Evolutionary conservation across 2,113 vertebrate species (phyloP), one percentile per base, ranked within the genome.

Genomic region (Pipra filicauda): DNA sequence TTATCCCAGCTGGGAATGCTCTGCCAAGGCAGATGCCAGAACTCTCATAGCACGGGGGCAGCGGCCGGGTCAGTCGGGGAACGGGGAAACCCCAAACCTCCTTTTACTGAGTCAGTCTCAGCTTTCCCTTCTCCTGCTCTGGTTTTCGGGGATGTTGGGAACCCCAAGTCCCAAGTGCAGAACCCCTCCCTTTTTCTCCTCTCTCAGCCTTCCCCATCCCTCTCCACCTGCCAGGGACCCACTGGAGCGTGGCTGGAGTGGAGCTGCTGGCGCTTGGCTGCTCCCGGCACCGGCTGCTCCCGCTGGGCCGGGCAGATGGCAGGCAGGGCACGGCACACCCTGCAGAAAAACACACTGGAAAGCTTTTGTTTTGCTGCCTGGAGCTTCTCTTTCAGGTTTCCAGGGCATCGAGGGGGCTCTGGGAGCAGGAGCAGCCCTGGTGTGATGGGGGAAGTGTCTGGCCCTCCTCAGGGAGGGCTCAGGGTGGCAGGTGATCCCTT

Each of bases 281-380:
- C 74, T 14, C 30, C 30, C 89, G 58, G 46, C 85, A 55, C 9
- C 5, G 51, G 80, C 89, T 31, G 80, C 54, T 67, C 30, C 43
- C 21, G n/a, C 57, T 3, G 16, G 58, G 41, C 74, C 2, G 24
- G 27, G 77, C 97, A 97, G 96, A 95, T 97, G 97, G 96, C 91
- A 96, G 72, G 91, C 95, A 91, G 96, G 95, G 52, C 69, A 43
- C 52, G 57, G 46, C 33, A 20, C 24, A 0, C 9, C 58, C 67
- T 3, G 2, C 46, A 43, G 48, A 85, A 89, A 91, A 33, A 57
- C 72, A 8, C 37, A 0, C 3, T 1, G 15, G 76, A 55, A 49
- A 67, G 74, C 93, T 95, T 96, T 96, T 96, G 93, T 96, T 92
- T 44, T 51, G 44, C 49, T 65, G 61, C 59, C 76, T 5, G 17